Conservation (phyloP, 2,888 invertebrate genomes). For the Nomada goodeniana region DNA sequence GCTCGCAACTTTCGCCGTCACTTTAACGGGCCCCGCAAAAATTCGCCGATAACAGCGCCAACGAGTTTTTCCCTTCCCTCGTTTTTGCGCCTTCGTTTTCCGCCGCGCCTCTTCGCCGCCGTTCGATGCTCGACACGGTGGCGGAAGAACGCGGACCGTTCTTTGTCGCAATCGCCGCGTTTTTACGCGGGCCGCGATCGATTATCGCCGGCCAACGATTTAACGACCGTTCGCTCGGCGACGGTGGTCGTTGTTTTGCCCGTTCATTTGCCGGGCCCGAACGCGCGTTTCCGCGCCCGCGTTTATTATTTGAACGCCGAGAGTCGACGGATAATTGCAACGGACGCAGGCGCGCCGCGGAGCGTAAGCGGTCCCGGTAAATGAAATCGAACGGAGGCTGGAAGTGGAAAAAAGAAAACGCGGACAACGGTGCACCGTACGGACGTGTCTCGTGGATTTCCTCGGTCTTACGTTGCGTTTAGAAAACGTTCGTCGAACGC, state of each 20-base stretch:
- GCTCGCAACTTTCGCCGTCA: constrained; percentile 58
- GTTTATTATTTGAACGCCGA: background rate
- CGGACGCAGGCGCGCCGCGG: background rate
- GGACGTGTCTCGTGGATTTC: background rate
- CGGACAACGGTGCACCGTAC: background rate
- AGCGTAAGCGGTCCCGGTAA: too few relatives aligned
- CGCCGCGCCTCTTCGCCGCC: too few relatives aligned
- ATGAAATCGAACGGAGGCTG: background rate
- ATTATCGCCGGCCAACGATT: background rate
- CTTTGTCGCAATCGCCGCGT: constrained; percentile 1
- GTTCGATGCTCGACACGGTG: too few relatives aligned
- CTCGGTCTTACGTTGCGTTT: background rate
- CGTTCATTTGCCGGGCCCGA: background rate
- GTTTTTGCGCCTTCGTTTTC: background rate
- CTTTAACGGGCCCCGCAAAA: constrained; percentile 28
- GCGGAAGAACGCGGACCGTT: constrained; percentile 17
- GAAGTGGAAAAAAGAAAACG: background rate
- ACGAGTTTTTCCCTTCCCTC: constrained; percentile 11
- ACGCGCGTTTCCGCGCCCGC: background rate
- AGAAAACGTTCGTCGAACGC: too few relatives aligned
- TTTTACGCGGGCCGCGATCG: background rate
- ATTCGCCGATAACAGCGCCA: constrained; percentile 21
- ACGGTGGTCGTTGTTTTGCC: background rate
- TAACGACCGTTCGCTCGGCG: background rate
- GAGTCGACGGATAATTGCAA: background rate